Conservation (phyloP, 2,113 vertebrate genomes). For the Synchiropus splendidus region DNA sequence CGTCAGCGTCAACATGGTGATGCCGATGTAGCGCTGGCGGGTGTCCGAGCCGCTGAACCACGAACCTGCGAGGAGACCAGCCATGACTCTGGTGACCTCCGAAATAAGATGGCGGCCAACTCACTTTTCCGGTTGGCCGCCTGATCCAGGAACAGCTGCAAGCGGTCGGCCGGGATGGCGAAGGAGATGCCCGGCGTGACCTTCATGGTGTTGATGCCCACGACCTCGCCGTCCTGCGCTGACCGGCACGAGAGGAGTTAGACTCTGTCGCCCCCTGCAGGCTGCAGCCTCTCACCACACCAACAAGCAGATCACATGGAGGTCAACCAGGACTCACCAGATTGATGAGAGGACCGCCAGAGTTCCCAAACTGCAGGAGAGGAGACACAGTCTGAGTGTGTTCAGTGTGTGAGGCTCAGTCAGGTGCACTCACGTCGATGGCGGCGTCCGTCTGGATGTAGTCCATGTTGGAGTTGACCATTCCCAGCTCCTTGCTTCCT, state of each 20-base stretch:
- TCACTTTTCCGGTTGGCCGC: slow-evolving; percentile 74
- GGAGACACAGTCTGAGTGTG: slow-evolving; percentile 8
- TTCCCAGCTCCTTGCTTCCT: slow-evolving; percentile 82
- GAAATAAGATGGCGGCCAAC: slow-evolving; percentile 12
- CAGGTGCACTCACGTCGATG: slow-evolving; percentile 76
- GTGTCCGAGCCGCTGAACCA: slow-evolving; percentile 64
- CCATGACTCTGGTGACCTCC: neutral
- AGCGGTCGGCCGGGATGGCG: slow-evolving; percentile 86
- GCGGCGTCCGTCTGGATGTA: slow-evolving; percentile 96
- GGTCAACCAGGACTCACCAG: slow-evolving; percentile 73
- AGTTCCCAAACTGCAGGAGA: slow-evolving; percentile 86
- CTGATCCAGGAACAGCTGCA: slow-evolving; percentile 76
- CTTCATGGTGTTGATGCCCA: slow-evolving; percentile 97
- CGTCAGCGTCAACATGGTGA: slow-evolving; percentile 91
- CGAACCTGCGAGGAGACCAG: slow-evolving; percentile 58
- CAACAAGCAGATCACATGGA: neutral
- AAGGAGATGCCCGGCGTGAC: slow-evolving; percentile 95
- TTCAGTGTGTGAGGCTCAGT: too few relatives aligned
- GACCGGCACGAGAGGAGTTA: too few relatives aligned
- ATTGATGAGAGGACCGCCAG: slow-evolving; percentile 94
- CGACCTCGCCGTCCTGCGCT: slow-evolving; percentile 92
- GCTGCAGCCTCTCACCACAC: too few relatives aligned
- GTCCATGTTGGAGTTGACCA: slow-evolving; percentile 81
- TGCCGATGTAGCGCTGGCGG: slow-evolving; percentile 84
- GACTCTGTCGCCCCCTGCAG: too few relatives aligned